A percentile compares a stretch with the other conserved stretches of the same genome.
Evolutionary conservation across 2,113 vertebrate genomes (phyloP).

Genomic region (Oreotrochilus melanogaster): DNA sequence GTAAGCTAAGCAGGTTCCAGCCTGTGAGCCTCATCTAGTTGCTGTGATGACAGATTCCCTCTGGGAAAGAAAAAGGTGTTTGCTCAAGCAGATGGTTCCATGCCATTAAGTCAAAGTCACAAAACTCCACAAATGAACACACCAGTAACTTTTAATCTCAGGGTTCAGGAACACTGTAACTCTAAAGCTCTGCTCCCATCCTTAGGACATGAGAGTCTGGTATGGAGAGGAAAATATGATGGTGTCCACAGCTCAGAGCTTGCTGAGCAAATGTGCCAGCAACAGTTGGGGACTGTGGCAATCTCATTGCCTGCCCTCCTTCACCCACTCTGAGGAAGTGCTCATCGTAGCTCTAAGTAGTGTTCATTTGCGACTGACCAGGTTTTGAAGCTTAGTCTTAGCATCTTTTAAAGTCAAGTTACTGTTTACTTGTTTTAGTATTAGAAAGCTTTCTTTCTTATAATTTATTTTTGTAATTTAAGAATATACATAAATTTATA

Average conservation of each 20-base stretch:
- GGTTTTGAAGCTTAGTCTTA: not conserved
- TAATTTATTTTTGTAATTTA: not conserved
- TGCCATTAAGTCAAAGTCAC: not conserved
- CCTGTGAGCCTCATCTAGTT: not conserved
- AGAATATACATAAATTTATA: not conserved
- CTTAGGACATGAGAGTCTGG: not conserved
- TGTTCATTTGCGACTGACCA: not conserved
- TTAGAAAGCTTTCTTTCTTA: not conserved
- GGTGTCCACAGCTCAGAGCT: not conserved
- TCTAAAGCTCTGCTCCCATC: not conserved
- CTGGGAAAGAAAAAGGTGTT: not conserved
- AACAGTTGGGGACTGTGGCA: fast-evolving
- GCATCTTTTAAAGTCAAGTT: not conserved
- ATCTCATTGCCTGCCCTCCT: not conserved
- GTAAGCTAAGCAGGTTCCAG: not conserved
- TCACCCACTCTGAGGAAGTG: not conserved
- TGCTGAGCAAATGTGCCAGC: not conserved
- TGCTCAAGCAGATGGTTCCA: not conserved
- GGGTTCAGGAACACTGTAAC: not conserved
- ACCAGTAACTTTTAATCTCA: not conserved
- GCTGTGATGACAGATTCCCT: not conserved
- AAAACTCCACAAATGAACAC: not conserved
- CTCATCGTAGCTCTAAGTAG: not conserved
- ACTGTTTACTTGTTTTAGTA: not conserved
- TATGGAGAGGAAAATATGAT: not conserved